Evolutionary conservation across 2,113 vertebrate genomes (phyloP).

Genomic region (Clarias gariepinus): DNA sequence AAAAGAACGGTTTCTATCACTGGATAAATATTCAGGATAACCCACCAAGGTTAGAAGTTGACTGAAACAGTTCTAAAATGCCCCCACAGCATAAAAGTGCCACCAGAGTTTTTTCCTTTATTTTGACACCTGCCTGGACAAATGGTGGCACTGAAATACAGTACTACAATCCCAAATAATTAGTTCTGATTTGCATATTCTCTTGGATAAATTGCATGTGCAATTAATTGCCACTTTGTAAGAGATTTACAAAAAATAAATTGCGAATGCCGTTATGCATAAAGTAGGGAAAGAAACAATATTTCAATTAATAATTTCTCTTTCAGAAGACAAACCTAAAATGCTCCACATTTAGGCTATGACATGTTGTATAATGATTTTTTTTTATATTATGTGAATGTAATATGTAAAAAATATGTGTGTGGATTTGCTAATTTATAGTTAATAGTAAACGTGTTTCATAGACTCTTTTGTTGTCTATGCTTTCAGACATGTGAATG

Average conservation of each 20-base stretch:
- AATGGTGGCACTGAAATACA: background rate
- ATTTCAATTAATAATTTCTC: background rate
- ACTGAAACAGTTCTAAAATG: background rate
- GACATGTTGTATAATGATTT: background rate
- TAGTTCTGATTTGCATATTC: background rate
- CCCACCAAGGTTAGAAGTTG: background rate
- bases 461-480: background rate
- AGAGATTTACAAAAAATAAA: background rate
- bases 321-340: background rate
- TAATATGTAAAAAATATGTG: background rate
- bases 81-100: background rate
- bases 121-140: background rate
- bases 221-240: background rate
- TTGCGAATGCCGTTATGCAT: background rate
- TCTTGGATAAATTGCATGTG: background rate
- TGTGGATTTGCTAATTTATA: background rate
- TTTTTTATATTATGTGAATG: background rate
- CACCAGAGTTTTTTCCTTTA: background rate
- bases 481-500: background rate
- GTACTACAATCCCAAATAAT: background rate
- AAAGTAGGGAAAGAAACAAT: background rate
- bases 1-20: background rate
- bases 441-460: background rate
- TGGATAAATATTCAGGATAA: background rate
- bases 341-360: background rate